These are phyloP conservation scores for Yponomeuta cagnagella DNA, from an alignment of 2,888 invertebrate genomes.

Conservation along the genomic window DNA sequence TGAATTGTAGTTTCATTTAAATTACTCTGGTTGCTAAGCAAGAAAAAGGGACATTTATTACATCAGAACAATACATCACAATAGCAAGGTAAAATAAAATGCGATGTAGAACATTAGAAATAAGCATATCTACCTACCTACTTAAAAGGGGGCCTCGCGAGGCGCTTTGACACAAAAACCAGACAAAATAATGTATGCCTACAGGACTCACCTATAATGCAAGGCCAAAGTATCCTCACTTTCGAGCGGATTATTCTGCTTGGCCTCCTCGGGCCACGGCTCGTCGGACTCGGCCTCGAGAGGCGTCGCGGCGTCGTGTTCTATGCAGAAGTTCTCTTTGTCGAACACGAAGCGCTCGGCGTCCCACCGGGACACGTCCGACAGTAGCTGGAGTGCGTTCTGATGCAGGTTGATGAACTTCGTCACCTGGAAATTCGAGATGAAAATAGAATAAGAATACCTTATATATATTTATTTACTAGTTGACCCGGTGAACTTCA, in stretches of 20 bases:
- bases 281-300: constrained; percentile 72
- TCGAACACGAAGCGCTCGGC: constrained; percentile 72
- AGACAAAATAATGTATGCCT: not conserved
- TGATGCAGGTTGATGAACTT: constrained; percentile 76
- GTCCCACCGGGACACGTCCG: constrained; percentile 75
- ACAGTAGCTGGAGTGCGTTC: constrained; percentile 72
- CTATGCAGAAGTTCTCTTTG: constrained; percentile 71
- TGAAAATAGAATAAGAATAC: no score
- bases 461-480: no score
- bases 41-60: no score
- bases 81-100: no score
- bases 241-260: constrained; percentile 66
- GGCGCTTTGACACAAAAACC: not conserved
- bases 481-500: no score
- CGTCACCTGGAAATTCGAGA: constrained; percentile 53
- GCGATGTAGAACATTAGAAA: no score
- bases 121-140: no score
- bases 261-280: constrained; percentile 52
- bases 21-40: no score
- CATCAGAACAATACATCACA: no score
- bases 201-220: constrained; percentile 63
- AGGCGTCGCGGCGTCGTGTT: constrained; percentile 56
- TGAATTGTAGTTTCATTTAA: no score
- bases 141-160: not conserved
- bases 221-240: constrained; percentile 58